Conservation (phyloP, 2,797 vertebrate species). For the Glyptemys insculpta region DNA sequence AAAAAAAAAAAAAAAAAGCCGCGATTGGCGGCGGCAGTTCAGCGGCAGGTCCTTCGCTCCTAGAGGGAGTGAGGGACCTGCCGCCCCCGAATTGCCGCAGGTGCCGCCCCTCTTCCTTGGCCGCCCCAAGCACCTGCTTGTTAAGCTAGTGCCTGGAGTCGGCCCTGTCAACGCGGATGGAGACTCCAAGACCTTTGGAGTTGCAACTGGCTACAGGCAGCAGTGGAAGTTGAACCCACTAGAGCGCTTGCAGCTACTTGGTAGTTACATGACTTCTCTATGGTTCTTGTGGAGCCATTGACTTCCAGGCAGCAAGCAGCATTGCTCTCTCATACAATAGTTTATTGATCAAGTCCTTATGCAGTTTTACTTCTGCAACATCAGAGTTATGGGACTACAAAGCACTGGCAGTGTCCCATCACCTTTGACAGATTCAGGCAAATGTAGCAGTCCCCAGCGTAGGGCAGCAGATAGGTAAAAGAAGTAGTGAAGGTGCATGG, state of each 20-base stretch:
- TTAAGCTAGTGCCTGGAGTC: no score
- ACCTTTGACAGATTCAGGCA: neutral
- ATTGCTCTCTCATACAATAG: accelerated
- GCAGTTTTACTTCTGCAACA: neutral
- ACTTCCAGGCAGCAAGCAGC: accelerated
- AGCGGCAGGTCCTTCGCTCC: no score
- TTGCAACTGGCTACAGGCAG: neutral
- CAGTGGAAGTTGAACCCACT: neutral
- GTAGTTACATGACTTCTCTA: neutral
- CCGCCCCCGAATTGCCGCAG: no score
- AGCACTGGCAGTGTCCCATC: neutral
- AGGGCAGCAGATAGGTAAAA: neutral
- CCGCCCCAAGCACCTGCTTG: no score
- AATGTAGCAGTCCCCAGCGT: accelerated
- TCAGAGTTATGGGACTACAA: neutral
- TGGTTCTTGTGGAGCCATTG: neutral
- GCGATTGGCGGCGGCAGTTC: no score
- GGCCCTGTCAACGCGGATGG: neutral
- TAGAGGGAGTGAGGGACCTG: no score
- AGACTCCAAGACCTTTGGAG: accelerated
- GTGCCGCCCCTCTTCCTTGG: no score
- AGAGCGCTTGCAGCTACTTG: neutral
- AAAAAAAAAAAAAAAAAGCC: no score
- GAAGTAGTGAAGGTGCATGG: neutral
- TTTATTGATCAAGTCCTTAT: neutral